These are phyloP conservation scores for Selene dorsalis DNA, from an alignment of 2,797 vertebrate genomes.

Conservation along the genomic window DNA sequence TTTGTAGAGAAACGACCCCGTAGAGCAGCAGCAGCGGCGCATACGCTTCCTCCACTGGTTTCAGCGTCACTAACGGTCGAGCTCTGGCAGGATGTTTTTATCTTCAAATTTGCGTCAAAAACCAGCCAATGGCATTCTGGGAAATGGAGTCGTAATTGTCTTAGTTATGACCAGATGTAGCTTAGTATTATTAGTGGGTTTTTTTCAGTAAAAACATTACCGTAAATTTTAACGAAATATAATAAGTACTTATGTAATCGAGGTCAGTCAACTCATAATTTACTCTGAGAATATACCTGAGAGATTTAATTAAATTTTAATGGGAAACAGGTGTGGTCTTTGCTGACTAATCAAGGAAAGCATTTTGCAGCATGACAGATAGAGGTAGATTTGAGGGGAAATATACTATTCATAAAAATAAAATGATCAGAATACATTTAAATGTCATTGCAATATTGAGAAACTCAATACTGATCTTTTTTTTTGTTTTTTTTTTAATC, in stretches of 20 bases:
- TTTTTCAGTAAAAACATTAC: too few relatives aligned
- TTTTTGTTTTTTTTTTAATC: too few relatives aligned
- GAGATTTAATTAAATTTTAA: background rate
- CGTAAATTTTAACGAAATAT: background rate
- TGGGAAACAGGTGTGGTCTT: too few relatives aligned
- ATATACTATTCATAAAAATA: too few relatives aligned
- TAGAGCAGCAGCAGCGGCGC: background rate
- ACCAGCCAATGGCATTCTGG: constrained; percentile 54
- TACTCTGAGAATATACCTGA: background rate
- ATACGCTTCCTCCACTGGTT: constrained; percentile 5
- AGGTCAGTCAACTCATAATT: background rate
- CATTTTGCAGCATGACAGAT: too few relatives aligned
- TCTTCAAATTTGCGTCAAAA: constrained; percentile 61
- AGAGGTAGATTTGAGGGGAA: too few relatives aligned
- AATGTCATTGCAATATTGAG: too few relatives aligned
- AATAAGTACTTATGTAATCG: background rate
- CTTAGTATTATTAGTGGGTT: too few relatives aligned
- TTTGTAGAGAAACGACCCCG: constrained; percentile 30
- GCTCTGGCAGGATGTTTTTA: constrained; percentile 67
- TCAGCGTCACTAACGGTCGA: constrained; percentile 64
- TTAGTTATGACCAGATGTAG: background rate
- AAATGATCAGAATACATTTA: too few relatives aligned
- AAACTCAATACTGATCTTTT: too few relatives aligned
- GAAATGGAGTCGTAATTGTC: constrained; percentile 59
- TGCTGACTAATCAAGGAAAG: too few relatives aligned